A percentile compares a stretch with the other conserved stretches of the same genome.
phyloP scores from a whole-genome alignment of 2,113 vertebrate species.

The Phycodurus eques region DNA sequence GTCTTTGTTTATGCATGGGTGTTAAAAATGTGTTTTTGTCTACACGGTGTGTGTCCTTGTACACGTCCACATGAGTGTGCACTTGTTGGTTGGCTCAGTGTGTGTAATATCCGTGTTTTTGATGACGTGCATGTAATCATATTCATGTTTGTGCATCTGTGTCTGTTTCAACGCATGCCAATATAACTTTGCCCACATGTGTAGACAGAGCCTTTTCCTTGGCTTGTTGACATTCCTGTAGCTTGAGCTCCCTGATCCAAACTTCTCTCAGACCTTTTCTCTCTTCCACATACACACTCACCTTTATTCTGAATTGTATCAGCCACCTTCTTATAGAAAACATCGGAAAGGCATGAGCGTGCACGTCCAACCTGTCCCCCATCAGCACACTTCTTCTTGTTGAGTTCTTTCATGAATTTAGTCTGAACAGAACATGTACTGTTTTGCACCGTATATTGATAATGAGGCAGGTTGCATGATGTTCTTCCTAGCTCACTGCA shows the following conservation, averaged over 20 bases:
- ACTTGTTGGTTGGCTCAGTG: neutral
- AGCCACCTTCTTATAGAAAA: conserved; percentile 20
- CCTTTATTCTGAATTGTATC: conserved; percentile 13
- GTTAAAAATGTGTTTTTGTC: conserved; percentile 8
- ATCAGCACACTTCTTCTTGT: neutral
- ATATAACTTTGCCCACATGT: conserved; percentile 39
- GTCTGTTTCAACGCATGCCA: neutral
- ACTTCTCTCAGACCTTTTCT: conserved; percentile 41
- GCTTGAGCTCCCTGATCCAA: conserved; percentile 50
- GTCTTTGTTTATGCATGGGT: conserved; percentile 5
- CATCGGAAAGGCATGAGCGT: conserved; percentile 18
- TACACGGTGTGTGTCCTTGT: neutral
- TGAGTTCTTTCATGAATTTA: conserved; percentile 13
- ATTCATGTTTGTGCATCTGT: conserved; percentile 2
- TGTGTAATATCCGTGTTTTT: conserved; percentile 6
- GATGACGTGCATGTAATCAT: conserved; percentile 18
- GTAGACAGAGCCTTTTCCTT: conserved; percentile 35
- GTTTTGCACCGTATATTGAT: neutral
- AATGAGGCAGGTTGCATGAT: conserved; percentile 8
- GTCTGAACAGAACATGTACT: neutral
- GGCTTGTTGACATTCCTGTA: conserved; percentile 69
- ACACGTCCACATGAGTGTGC: conserved; percentile 24
- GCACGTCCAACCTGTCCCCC: conserved; percentile 11
- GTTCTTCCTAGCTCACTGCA: neutral
- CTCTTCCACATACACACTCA: conserved; percentile 8